Evolutionary conservation across 2,888 invertebrate genomes (phyloP).

Genomic region (Scaptomyza tumidula): DNA sequence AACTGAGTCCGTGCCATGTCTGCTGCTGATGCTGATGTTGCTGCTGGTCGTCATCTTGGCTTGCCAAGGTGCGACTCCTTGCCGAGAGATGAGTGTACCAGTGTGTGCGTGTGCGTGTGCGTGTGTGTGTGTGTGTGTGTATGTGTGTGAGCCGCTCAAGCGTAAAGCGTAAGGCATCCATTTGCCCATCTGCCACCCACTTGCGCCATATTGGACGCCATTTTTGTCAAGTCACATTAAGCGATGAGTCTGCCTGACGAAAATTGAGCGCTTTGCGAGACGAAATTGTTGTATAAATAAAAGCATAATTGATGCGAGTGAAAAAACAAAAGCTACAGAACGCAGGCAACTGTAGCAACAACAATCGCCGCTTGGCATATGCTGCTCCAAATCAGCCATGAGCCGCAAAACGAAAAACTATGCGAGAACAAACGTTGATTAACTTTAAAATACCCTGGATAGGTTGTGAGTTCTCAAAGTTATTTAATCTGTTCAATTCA

Average conservation of each 20-base stretch:
- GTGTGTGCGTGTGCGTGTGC: constrained; percentile 36
- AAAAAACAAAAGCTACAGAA: constrained; percentile 41
- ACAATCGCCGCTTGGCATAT: constrained; percentile 67
- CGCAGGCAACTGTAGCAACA: constrained; percentile 43
- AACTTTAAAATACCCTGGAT: constrained; percentile 25
- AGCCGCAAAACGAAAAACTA: constrained; percentile 56
- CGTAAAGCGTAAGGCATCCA: constrained; percentile 38
- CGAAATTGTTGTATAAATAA: constrained; percentile 79
- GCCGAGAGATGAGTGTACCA: constrained; percentile 23
- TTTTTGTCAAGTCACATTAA: constrained; percentile 83
- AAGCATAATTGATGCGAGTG: constrained; percentile 76
- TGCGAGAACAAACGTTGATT: constrained; percentile 9
- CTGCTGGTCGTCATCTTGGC: constrained; percentile 67
- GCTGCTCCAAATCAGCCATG: constrained; percentile 76
- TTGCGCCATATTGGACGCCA: constrained; percentile 81
- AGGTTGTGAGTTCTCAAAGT: background rate
- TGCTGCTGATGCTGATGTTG: constrained; percentile 40
- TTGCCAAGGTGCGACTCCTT: constrained; percentile 66
- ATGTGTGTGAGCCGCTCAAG: constrained; percentile 51
- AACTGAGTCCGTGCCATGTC: constrained; percentile 35
- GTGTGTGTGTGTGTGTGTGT: constrained; percentile 12
- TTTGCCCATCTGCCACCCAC: constrained; percentile 8
- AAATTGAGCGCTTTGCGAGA: constrained; percentile 74
- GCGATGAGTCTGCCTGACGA: constrained; percentile 72
- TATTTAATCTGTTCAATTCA: no score